Evolutionary conservation across 1,140 invertebrate genomes (phyloP).

Genomic region (Drosophila tropicalis): DNA sequence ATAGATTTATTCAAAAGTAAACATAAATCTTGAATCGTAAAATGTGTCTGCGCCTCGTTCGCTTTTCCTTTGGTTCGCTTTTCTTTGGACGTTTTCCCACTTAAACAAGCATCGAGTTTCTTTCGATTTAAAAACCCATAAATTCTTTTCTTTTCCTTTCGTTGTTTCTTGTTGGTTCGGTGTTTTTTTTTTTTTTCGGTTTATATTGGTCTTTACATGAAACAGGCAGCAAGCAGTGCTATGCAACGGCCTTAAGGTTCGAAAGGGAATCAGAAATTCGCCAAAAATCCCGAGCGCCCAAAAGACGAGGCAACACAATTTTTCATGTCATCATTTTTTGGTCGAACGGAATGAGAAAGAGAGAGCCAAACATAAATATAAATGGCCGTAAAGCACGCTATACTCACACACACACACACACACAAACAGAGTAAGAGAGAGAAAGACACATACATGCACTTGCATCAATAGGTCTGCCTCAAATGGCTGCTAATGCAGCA

Average conservation of each 20-base stretch:
- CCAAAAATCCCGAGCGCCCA: conserved; percentile 44
- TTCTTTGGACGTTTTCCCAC: conserved; percentile 35
- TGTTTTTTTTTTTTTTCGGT: background rate
- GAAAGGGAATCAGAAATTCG: conserved; percentile 19
- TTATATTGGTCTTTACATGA: conserved; percentile 21
- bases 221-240: background rate
- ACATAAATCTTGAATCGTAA: conserved; percentile 60
- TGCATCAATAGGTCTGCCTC: conserved; percentile 68
- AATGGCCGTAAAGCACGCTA: conserved; percentile 69
- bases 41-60: conserved; percentile 41
- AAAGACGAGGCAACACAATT: conserved; percentile 71
- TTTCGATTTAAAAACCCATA: conserved; percentile 78
- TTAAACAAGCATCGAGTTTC: conserved; percentile 75
- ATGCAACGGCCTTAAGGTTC: background rate
- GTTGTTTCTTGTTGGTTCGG: background rate
- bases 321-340: conserved; percentile 76
- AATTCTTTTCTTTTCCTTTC: conserved; percentile 54
- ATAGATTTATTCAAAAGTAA: conserved; percentile 37
- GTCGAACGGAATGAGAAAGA: conserved; percentile 16
- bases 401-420: conserved; percentile 19
- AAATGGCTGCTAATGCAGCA: conserved; percentile 78
- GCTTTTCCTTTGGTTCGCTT: conserved; percentile 29
- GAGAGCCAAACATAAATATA: conserved; percentile 74
- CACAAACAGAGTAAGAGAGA: background rate
- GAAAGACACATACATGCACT: conserved; percentile 29